Evolutionary conservation across 2,113 vertebrate genomes (phyloP).

Genomic region (Rhinolophus sinicus): DNA sequence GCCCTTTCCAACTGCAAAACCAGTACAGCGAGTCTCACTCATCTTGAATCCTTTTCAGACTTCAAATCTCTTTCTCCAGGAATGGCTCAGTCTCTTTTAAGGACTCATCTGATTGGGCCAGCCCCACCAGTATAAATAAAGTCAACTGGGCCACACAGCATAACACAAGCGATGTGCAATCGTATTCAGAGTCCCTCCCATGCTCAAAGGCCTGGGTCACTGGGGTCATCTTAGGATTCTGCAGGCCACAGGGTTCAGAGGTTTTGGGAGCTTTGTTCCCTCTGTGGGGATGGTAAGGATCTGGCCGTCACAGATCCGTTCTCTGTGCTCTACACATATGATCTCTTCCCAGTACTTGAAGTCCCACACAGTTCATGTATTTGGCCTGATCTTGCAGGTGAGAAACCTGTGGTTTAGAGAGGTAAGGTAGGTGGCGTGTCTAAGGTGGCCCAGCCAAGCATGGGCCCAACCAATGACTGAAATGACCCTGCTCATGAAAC

Average conservation of each 20-base stretch:
- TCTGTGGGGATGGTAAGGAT: too few relatives aligned
- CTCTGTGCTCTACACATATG: not conserved
- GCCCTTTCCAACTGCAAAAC: not conserved
- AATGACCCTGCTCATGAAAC: not conserved
- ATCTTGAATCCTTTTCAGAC: not conserved
- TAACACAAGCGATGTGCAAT: not conserved
- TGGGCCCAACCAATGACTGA: not conserved
- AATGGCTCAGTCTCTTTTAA: not conserved
- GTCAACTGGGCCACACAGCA: not conserved
- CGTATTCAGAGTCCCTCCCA: not conserved
- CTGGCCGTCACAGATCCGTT: not conserved
- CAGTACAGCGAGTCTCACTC: not conserved
- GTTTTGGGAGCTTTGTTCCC: not conserved
- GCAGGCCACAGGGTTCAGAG: not conserved
- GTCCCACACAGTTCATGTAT: not conserved
- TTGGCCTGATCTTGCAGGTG: not conserved
- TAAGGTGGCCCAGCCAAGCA: not conserved
- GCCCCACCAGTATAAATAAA: not conserved
- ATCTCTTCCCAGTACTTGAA: not conserved
- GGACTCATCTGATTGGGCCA: not conserved
- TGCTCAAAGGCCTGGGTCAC: not conserved
- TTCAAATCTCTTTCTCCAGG: not conserved
- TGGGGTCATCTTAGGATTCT: not conserved
- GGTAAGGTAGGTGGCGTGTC: not conserved
- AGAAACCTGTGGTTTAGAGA: not conserved